Evolutionary conservation across 2,888 invertebrate genomes (phyloP).

Genomic region (Tanaodytes sp.): DNA sequence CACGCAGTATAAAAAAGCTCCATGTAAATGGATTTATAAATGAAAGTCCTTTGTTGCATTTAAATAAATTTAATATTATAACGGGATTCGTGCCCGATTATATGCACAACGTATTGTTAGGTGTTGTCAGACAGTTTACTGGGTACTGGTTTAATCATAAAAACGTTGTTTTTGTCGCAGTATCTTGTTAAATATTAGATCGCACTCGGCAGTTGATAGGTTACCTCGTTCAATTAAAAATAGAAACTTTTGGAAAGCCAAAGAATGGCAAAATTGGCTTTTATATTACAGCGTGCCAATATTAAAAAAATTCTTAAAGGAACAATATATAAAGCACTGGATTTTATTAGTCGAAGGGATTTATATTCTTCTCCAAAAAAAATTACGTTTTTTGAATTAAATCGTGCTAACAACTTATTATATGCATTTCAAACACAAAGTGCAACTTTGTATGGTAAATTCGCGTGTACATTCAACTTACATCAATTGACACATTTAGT

Average conservation of each 20-base stretch:
- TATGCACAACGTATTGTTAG: too few species aligned
- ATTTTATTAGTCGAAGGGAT: slow-evolving; percentile 1
- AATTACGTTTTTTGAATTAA: background rate
- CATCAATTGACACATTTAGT: slow-evolving; percentile 27
- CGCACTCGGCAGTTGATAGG: background rate
- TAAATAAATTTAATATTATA: background rate
- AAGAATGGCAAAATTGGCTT: slow-evolving; percentile 24
- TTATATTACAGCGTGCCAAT: slow-evolving; percentile 28
- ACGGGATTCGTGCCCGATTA: background rate
- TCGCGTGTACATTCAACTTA: slow-evolving; percentile 20
- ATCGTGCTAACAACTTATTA: background rate
- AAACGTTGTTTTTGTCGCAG: background rate
- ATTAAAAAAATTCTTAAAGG: background rate
- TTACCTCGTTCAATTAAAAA: background rate
- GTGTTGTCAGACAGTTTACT: background rate
- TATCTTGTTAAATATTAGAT: background rate
- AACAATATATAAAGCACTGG: slow-evolving; percentile 12
- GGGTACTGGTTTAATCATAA: background rate
- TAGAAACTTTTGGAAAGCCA: slow-evolving; percentile 22
- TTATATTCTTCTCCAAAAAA: background rate
- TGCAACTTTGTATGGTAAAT: slow-evolving; percentile 12
- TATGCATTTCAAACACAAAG: background rate
- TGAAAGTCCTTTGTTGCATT: background rate
- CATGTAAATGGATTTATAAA: background rate
- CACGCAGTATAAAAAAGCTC: background rate